Base-by-base conservation (phyloP, 1,140 invertebrate genomes). In the Aphidius gifuensis region DNA sequence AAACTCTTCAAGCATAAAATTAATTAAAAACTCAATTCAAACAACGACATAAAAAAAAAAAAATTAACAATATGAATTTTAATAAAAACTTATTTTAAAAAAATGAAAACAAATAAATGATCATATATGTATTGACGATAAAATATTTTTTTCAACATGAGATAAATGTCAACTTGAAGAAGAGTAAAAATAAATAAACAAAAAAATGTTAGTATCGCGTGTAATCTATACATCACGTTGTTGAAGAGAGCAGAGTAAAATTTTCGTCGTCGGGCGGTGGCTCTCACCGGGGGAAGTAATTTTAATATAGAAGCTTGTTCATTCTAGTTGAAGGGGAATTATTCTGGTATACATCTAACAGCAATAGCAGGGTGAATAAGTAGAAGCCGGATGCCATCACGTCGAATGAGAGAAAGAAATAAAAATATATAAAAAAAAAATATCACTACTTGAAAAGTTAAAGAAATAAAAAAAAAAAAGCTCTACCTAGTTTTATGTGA, bases 221-320 rank as follows among this genome's bases (percentile, higher is more conserved):
- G 40, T 38, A 45, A 61, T 62, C 61, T 45, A 57, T 62, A 62
- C 57, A 54, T 62, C 54, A 49, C 45, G 61, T 44, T 16, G 32
- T 9, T 5, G 53, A 8, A 6, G 43, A 39, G 40, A 4, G 40
- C 11, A 38, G 39, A 32, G 9, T 16, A 57, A 49, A 50, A 55
- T 42, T 21, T n/a, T 32, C 4, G 23, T 62, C 39, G n/a, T 40
- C 46, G 60, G 53, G 50, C 47, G 61, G 60, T 58, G 23, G 51
- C 16, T 60, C 40, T 21, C 53, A 40, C 48, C 43, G 42, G 44
- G 32, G 45, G 47, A 53, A 66, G 48, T 66, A 61, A 58, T 65
- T 71, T 71, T 69, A 70, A 71, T 71, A 68, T 65, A 57, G 53
- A 61, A 38, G 61, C 68, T 58, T 43, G 21, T 38, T 62, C 49